Evolutionary conservation across 1,140 invertebrate species (phyloP), one percentile per base, ranked within the genome.

Genomic region (Lutraria rhynchaena): DNA sequence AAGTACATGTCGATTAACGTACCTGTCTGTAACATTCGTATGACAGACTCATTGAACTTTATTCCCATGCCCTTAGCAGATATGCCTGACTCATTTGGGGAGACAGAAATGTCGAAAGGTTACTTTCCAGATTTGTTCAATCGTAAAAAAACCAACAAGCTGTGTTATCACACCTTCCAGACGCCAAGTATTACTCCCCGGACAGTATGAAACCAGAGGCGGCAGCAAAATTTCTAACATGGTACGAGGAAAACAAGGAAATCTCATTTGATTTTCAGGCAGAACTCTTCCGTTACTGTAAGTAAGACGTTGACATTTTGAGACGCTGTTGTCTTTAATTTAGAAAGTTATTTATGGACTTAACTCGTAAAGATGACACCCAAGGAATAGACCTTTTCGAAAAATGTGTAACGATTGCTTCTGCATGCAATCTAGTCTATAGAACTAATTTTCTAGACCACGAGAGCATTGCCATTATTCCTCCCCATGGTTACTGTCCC

Each of bases 221-320:
- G 17, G 4, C 58, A 13, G 44, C 61, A 27, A 63, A 44, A 0
- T 67, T 82, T 27, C 4, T 82, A 27, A 41, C 29, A 35, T 82
- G 71, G 81, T 73, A 76, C 44, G 35, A 41, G 5, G 5, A 57
- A 33, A 63, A 70, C 27, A 2, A 35, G 4, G 13, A 41, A 24
- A 46, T 17, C 15, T 15, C 31, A 9, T 82, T 82, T 35, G 24
- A 27, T 41, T 37, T 82, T 24, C 37, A 60, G 31, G 19, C 33
- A 22, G 80, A 82, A 37, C n/a, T 51, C 0, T 22, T 53, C 41
- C 24, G 24, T 22, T 77, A 77, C 24, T 77, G 74, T 63, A 33
- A 27, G 19, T 61, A 57, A 15, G 80, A 82, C 37, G 80, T 82
- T n/a, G 80, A 82, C 55, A 76, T 82, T 63, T 41, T 82, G 17